Evolutionary conservation across 1,140 invertebrate species (phyloP), one percentile per base, ranked within the genome.

Genomic region (Dendrolimus kikuchii): DNA sequence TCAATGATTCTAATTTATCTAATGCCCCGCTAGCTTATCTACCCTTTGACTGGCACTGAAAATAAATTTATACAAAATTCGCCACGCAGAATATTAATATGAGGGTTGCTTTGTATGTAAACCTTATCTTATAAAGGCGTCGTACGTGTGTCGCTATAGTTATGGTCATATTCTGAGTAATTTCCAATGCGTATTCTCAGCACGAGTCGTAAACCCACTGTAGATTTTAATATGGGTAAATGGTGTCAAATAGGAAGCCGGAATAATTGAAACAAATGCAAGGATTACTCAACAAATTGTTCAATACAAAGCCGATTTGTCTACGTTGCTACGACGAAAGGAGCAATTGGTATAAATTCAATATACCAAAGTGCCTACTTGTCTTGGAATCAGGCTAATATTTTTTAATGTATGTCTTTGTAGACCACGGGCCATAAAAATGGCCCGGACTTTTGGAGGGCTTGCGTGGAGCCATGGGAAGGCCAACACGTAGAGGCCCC

Each of bases 181-280:
- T 66, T 56, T 54, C 63, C 60, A 64, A 65, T 72, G 52, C 57
- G 49, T 60, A 84, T 76, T 69, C 74, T 9, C 49, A 70, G 66
- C 79, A 81, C 77, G 79, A 69, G 55, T 55, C 66, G 57, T 52
- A 70, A 78, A 70, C 64, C 64, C 74, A 66, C 66, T 72, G 66
- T 59, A 66, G 66, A 73, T 79, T 76, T 74, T 64, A 75, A 81
- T 81, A 70, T 79, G 68, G 74, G 76, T 73, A 80, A 74, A 71
- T 62, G 55, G 59, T 61, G 63, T 73, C 66, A 71, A 78, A 67
- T 60, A 71, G 74, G 73, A 81, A 78, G 67, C 68, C 63, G 66
- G 69, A 71, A 81, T 86, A 86, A 86, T 86, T 86, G 83, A 86
- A 84, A 86, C 76, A 84, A 86, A 86, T 86, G 83, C 66, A 66